Conservation (phyloP, 2,888 invertebrate genomes). For the Leptopterna dolabrata region DNA sequence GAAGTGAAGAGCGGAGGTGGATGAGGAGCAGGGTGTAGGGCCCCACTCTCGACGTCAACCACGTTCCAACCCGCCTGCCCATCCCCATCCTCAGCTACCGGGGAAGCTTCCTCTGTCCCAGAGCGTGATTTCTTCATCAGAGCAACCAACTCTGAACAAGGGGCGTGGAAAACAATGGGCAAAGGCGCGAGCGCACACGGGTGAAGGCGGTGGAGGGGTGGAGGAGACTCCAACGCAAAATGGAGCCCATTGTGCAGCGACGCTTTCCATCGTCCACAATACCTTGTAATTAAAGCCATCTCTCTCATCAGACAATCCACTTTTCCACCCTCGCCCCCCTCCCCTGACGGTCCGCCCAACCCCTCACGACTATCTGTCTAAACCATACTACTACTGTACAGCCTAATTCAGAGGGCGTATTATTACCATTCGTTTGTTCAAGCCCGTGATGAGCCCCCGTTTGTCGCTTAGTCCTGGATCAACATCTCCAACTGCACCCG, state of each 20-base stretch:
- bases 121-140: conserved; percentile 38
- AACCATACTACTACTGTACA: conserved; percentile 23
- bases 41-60: neutral
- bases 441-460: neutral
- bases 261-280: conserved; percentile 48
- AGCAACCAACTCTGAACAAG: conserved; percentile 29
- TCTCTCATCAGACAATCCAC: conserved; percentile 49
- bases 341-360: neutral
- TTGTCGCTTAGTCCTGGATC: neutral
- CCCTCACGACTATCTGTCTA: conserved; percentile 26
- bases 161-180: conserved; percentile 38
- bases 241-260: conserved; percentile 39
- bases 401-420: conserved; percentile 17
- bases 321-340: conserved; percentile 18
- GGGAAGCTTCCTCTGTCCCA: neutral
- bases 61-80: neutral
- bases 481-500: neutral
- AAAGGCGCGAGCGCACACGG: conserved; percentile 45
- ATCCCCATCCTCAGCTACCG: neutral
- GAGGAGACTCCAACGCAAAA: conserved; percentile 39
- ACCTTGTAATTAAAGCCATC: conserved; percentile 53
- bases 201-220: neutral
- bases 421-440: neutral
- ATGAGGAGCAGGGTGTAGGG: neutral
- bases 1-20: neutral